Conservation (phyloP, 2,113 vertebrate genomes). For the Xenus cinereus region DNA sequence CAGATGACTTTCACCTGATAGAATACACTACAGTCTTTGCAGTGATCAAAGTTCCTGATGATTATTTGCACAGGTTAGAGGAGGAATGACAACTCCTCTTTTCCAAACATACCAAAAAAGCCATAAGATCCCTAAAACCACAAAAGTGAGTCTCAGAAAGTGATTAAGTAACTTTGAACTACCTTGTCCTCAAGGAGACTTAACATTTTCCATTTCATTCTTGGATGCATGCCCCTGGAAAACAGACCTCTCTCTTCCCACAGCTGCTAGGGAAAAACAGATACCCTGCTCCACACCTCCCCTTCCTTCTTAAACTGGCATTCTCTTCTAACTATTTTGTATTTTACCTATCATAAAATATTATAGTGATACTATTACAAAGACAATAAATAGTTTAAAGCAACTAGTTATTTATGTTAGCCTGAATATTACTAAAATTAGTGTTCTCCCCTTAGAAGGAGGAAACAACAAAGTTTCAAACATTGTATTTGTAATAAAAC, state of each 20-base stretch:
- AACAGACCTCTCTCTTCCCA: background rate
- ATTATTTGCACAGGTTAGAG: conserved; percentile 56
- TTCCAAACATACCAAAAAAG: conserved; percentile 47
- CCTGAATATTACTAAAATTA: background rate
- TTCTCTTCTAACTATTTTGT: background rate
- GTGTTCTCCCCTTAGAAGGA: background rate
- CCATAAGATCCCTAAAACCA: conserved; percentile 6
- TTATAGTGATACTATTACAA: background rate
- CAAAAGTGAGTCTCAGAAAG: conserved; percentile 32
- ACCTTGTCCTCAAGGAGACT: conserved; percentile 11
- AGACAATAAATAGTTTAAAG: background rate
- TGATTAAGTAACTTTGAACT: conserved; percentile 54
- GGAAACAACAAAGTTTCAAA: background rate
- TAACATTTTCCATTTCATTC: background rate
- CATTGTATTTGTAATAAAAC: background rate
- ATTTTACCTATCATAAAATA: background rate
- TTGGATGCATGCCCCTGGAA: background rate
- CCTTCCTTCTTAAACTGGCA: background rate
- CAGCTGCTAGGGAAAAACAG: background rate
- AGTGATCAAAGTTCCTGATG: conserved; percentile 47
- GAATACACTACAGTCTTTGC: background rate
- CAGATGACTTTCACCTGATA: conserved; percentile 33
- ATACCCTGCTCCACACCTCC: background rate
- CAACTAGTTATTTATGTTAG: background rate
- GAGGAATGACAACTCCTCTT: conserved; percentile 34